Evolutionary conservation across 2,888 invertebrate genomes (phyloP).

Genomic region (Folsomia manolachei): DNA sequence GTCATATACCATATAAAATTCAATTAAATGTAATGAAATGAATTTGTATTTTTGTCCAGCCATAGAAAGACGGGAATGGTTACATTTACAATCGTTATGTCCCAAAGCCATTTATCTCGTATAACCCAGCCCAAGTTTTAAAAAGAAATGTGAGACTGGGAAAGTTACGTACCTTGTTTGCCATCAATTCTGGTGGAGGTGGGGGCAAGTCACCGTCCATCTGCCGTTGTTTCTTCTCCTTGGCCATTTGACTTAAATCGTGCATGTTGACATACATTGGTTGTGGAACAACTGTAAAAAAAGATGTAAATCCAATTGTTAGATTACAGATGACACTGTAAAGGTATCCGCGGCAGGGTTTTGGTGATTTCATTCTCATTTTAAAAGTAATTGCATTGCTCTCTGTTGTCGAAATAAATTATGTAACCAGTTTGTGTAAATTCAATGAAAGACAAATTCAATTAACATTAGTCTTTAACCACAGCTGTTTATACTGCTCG

Average conservation of each 20-base stretch:
- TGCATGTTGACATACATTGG: constrained; percentile 91
- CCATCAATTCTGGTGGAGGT: constrained; percentile 56
- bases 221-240: constrained; percentile 59
- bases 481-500: too few species aligned
- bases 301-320: background rate
- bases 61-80: too few species aligned
- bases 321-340: too few species aligned
- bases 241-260: constrained; percentile 78
- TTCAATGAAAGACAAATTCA: too few species aligned
- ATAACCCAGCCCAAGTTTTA: too few species aligned
- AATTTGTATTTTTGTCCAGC: background rate
- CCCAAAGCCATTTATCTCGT: too few species aligned
- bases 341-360: too few species aligned
- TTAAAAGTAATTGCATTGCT: background rate
- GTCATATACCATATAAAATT: background rate
- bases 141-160: background rate
- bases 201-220: constrained; percentile 58
- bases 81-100: background rate
- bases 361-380: too few species aligned
- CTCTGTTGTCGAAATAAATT: too few species aligned
- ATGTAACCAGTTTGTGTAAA: too few species aligned
- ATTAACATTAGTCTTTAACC: too few species aligned
- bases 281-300: constrained; percentile 58
- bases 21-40: background rate
- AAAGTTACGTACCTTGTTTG: constrained; percentile 38